Base-by-base conservation (phyloP, 1,140 invertebrate species). In the Leptopilina clavipes region DNA sequence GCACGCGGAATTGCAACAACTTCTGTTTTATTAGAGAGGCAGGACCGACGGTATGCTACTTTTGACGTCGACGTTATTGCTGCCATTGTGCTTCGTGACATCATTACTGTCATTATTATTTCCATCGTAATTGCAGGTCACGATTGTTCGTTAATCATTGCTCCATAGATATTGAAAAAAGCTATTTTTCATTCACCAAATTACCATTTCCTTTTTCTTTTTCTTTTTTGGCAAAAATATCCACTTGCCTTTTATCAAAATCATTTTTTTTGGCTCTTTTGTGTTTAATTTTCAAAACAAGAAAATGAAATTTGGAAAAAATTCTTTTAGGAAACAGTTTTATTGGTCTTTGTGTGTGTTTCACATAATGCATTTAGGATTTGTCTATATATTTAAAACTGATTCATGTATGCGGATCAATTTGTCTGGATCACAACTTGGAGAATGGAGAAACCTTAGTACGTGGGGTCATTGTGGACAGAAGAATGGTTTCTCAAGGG, bases 401-500 rank as follows among this genome's bases (percentile, higher is more conserved):
- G 25, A 65, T 65, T 65, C 59, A 65, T 31, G 25, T 65, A 65
- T 65, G 59, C 59, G 10, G 59, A 65, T 65, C 59, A 65, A 65
- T 65, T 65, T 65, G 59, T 65, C 22, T 31, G 59, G 19, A 65
- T 65, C 59, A 31, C 19, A 65, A 65, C 59, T 8, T 65, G 11
- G 10, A 8, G 25, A 37, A 65, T 31, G 22, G 14, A 65, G 59
- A 25, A 65, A 65, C 59, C 71, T 72, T 80, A 76, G 82, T 72
- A 81, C 77, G 80, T 83, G 84, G 83, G 88, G 84, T 89, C 86
- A 88, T 89, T 89, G 87, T 84, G 87, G 88, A 77, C 78, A 82
- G 83, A 89, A 90, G 88, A 90, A 90, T 90, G 84, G 87, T 85
- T 88, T 89, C 87, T 86, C 85, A 88, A 89, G 88, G 89, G 85